phyloP scores from a whole-genome alignment of 2,113 vertebrate genomes.

The Bettongia penicillata region DNA sequence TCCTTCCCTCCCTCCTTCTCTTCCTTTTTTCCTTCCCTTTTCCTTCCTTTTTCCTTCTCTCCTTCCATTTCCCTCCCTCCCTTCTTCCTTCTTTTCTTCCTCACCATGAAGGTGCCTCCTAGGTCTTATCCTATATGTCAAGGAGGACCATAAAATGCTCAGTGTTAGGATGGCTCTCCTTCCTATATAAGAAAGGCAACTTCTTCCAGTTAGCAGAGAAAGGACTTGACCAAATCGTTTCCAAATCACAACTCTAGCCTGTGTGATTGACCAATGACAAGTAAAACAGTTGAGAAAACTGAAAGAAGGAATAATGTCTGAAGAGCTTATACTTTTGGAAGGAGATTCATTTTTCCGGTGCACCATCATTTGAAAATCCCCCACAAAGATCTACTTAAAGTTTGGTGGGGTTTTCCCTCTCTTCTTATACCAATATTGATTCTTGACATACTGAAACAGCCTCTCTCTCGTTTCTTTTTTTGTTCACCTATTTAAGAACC shows the following conservation, averaged over 20 bases:
- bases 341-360: constrained; percentile 43
- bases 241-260: constrained; percentile 29
- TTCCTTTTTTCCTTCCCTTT: no score
- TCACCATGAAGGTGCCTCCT: neutral
- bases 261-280: neutral
- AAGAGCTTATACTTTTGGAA: constrained; percentile 33
- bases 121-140: neutral
- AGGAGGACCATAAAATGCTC: neutral
- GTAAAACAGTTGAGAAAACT: constrained; percentile 53
- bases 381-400: constrained; percentile 52
- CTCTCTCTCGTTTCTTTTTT: constrained; percentile 30
- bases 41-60: no score
- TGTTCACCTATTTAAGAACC: neutral
- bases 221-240: constrained; percentile 10
- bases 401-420: neutral
- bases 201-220: neutral
- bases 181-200: neutral
- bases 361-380: constrained; percentile 45
- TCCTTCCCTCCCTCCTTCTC: no score
- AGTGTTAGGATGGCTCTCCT: neutral
- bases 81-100: neutral
- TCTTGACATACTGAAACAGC: constrained; percentile 38
- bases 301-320: constrained; percentile 31
- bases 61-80: no score
- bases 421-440: constrained; percentile 9